phyloP scores from a whole-genome alignment of 2,113 vertebrate genomes.

The Stigmatopora argus region DNA sequence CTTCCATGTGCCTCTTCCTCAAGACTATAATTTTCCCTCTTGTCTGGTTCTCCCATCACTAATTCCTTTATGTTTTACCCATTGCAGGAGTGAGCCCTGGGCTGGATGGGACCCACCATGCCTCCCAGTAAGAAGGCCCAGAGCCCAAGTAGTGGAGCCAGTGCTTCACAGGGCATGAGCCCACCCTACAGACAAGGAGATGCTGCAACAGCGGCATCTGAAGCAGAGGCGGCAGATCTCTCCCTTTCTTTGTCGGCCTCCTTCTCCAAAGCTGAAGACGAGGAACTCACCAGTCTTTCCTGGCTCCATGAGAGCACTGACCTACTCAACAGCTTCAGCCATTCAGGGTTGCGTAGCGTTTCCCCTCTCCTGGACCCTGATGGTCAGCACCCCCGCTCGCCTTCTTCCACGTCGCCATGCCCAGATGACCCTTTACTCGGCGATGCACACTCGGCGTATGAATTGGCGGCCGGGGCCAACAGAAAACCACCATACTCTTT shows the following conservation, averaged over 20 bases:
- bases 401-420: conserved; percentile 68
- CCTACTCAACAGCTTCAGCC: conserved; percentile 95
- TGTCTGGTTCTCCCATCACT: not conserved
- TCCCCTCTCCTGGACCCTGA: conserved; percentile 88
- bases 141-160: conserved; percentile 86
- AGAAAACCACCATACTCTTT: conserved; percentile 97
- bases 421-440: conserved; percentile 63
- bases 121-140: conserved; percentile 98
- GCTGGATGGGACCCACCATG: conserved; percentile 98
- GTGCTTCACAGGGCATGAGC: conserved; percentile 84
- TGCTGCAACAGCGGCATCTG: conserved; percentile 72
- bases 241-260: conserved; percentile 88
- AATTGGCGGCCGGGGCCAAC: conserved; percentile 84
- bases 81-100: conserved; percentile 75
- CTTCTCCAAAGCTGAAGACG: conserved; percentile 77
- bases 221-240: conserved; percentile 85
- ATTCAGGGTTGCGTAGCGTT: conserved; percentile 89
- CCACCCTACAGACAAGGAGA: conserved; percentile 76
- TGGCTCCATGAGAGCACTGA: conserved; percentile 97
- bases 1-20: not conserved
- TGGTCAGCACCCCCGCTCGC: conserved; percentile 82
- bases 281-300: conserved; percentile 96
- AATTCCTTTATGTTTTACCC: conserved; percentile 33
- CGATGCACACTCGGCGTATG: conserved; percentile 75
- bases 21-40: not conserved